A percentile compares a stretch with the other conserved stretches of the same genome.
These are phyloP conservation scores for Zoanthus sansibaricus DNA, from an alignment of 92 coral and sea anemone genomes.

Conservation along the genomic window DNA sequence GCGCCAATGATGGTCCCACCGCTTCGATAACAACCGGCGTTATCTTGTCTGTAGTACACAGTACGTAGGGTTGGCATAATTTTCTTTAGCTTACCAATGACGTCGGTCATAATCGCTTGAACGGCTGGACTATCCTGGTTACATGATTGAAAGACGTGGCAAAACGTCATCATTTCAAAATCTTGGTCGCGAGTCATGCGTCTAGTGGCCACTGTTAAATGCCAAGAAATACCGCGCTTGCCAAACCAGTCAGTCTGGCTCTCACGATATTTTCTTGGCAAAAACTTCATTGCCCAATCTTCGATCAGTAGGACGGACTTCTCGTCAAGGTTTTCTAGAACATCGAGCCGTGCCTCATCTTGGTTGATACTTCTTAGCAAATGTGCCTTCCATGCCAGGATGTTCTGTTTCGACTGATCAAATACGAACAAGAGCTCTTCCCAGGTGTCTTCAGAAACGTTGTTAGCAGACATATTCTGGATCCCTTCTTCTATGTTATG, in stretches of 20 bases:
- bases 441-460: conserved; percentile 56
- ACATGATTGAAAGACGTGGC: conserved; percentile 71
- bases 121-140: conserved; percentile 71
- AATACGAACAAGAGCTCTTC: conserved; percentile 53
- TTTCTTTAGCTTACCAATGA: conserved; percentile 62
- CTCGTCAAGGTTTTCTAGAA: conserved; percentile 55
- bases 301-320: conserved; percentile 57
- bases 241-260: conserved; percentile 74
- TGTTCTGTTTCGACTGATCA: conserved; percentile 48
- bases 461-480: conserved; percentile 50
- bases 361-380: conserved; percentile 64
- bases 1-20: conserved; percentile 72
- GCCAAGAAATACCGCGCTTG: conserved; percentile 67
- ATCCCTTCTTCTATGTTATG: conserved; percentile 56
- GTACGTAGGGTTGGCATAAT: conserved; percentile 53
- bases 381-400: conserved; percentile 71
- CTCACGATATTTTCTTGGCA: conserved; percentile 73
- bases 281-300: conserved; percentile 66
- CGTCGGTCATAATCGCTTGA: conserved; percentile 63
- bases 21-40: conserved; percentile 81
- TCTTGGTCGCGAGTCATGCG: conserved; percentile 49
- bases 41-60: conserved; percentile 68
- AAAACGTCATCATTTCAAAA: conserved; percentile 71
- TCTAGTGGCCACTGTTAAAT: conserved; percentile 68
- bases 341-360: conserved; percentile 63